Conservation (phyloP, 2,888 invertebrate species). For the Cantharis rufa region DNA sequence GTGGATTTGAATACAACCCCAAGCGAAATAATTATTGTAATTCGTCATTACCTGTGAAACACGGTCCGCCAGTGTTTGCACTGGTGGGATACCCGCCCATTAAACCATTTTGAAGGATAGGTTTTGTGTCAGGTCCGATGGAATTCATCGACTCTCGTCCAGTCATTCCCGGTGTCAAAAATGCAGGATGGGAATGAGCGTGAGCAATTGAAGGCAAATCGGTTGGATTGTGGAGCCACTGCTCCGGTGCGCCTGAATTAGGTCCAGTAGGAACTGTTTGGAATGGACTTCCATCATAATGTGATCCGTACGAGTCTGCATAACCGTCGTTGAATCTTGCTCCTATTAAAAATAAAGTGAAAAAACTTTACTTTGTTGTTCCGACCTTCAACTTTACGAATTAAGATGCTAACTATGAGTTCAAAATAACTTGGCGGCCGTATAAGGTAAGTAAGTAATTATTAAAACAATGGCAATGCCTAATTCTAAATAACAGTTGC, state of each 20-base stretch:
- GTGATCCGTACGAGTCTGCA: constrained; percentile 59
- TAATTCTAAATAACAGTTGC: not conserved
- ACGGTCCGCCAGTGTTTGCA: constrained; percentile 64
- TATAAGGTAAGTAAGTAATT: constrained; percentile 12
- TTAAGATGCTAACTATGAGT: not conserved
- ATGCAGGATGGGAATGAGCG: constrained; percentile 60
- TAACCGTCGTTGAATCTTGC: constrained; percentile 61
- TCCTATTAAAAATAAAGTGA: constrained; percentile 37
- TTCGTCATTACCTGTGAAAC: constrained; percentile 62
- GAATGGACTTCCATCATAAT: constrained; percentile 71
- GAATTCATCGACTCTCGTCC: constrained; percentile 48
- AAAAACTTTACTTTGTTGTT: not conserved
- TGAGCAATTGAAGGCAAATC: constrained; percentile 44
- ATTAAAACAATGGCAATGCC: constrained; percentile 12
- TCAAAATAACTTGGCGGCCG: constrained; percentile 7
- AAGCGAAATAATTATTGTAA: not conserved
- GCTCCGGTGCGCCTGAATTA: constrained; percentile 53
- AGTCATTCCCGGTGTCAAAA: constrained; percentile 54
- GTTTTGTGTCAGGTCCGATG: constrained; percentile 54
- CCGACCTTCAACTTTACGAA: not conserved
- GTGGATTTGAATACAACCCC: not conserved
- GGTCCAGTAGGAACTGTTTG: constrained; percentile 74
- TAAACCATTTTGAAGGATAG: constrained; percentile 64
- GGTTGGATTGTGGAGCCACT: constrained; percentile 49
- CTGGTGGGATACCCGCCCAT: constrained; percentile 59